phyloP scores from a whole-genome alignment of 1,140 invertebrate species.

The Drosophila rufa region DNA sequence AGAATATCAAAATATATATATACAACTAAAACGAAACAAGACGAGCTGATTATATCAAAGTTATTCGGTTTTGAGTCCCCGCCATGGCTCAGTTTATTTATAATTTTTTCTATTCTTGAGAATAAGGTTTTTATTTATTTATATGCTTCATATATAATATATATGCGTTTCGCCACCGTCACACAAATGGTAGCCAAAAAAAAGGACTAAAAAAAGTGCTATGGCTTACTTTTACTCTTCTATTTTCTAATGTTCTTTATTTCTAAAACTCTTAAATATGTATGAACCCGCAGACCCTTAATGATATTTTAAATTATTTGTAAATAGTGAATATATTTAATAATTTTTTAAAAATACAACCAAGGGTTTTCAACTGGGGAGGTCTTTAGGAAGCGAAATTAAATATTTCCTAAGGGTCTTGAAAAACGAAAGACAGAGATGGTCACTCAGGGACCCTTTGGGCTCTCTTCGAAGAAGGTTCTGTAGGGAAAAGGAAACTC shows the following conservation, averaged over 20 bases:
- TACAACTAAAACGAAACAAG: not conserved
- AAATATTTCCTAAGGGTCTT: too few species aligned
- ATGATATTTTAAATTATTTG: constrained; percentile 18
- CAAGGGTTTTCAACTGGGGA: not conserved
- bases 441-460: not conserved
- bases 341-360: not conserved
- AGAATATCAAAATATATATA: constrained; percentile 1
- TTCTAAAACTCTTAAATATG: not conserved
- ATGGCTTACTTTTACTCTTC: not conserved
- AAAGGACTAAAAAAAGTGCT: constrained; percentile 2
- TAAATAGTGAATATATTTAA: constrained; percentile 12
- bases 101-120: constrained; percentile 3
- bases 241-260: constrained; percentile 1
- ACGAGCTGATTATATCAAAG: not conserved
- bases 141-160: not conserved
- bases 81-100: constrained; percentile 11
- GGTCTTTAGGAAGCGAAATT: too few species aligned
- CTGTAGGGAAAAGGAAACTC: too few species aligned
- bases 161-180: constrained; percentile 15
- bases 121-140: constrained; percentile 10
- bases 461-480: not conserved
- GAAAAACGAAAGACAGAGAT: not conserved
- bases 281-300: constrained; percentile 10
- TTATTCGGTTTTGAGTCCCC: constrained; percentile 2
- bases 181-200: not conserved